These are phyloP conservation scores for Agriotes lineatus DNA, from an alignment of 2,888 invertebrate genomes.

Conservation along the genomic window DNA sequence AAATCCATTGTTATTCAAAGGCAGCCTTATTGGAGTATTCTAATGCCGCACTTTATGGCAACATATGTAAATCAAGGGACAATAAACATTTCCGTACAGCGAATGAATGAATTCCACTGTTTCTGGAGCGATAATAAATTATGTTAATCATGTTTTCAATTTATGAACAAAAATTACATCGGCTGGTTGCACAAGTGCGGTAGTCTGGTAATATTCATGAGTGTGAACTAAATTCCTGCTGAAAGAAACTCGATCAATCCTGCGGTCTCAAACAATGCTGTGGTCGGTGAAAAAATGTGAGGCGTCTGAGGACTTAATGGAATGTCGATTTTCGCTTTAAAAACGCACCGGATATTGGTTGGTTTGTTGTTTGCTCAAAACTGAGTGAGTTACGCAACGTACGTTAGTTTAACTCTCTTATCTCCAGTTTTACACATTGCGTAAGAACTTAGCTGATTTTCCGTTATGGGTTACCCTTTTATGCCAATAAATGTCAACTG, in stretches of 20 bases:
- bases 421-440: too few relatives aligned
- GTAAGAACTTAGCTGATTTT: neutral
- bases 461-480: too few relatives aligned
- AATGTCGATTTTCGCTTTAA: conserved; percentile 14
- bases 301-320: conserved; percentile 6
- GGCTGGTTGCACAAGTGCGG: neutral
- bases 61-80: too few relatives aligned
- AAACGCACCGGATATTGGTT: conserved; percentile 20
- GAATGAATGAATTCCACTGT: too few relatives aligned
- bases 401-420: too few relatives aligned
- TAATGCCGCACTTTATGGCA: too few relatives aligned
- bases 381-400: too few relatives aligned
- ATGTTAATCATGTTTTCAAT: neutral
- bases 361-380: neutral
- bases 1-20: too few relatives aligned
- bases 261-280: conserved; percentile 27
- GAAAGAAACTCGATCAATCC: conserved; percentile 22
- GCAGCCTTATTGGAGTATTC: too few relatives aligned
- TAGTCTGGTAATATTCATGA: conserved; percentile 1
- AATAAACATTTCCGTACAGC: too few relatives aligned
- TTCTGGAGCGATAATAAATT: too few relatives aligned
- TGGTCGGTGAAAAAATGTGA: conserved; percentile 20
- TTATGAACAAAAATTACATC: neutral
- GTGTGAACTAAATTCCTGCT: conserved; percentile 14
- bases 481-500: too few relatives aligned